Evolutionary conservation across 2,113 vertebrate species (phyloP), one percentile per base, ranked within the genome.

Genomic region (Pluvialis apricaria): DNA sequence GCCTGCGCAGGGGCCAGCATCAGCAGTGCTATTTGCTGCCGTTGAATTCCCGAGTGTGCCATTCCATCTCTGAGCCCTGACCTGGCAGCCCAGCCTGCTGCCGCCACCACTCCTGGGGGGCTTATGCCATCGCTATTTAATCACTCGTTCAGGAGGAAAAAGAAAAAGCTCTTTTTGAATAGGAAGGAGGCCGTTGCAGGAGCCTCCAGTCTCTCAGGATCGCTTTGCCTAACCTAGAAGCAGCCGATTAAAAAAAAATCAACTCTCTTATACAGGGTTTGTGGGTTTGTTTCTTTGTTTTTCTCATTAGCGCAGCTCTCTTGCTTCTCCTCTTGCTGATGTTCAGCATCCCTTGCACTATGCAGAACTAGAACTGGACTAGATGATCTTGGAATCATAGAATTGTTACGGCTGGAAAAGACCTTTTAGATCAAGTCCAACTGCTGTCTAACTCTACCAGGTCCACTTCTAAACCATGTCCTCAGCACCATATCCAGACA

Each of bases 1-100:
- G 0, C 36, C 13, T 1, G 5, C 13, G 1, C 1, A 1, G 18
- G 5, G 5, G 20, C 65, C 42, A 15, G 61, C 4, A 1, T 32
- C 47, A 45, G 82, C 60, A 8, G 36, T 7, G 15, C 18, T 18
- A 0, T 8, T 28, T 11, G 6, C n/a, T 45, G 36, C n/a, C 11
- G 0, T 11, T 25, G 11, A 15, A 20, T 32, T 14, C 60, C 42
- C 1, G 28, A 21, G 28, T 0, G 3, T 8, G 8, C 3, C 40
- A 15, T 6, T 26, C 32, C 52, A 21, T 0, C n/a, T 7, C 57
- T 3, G 22, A 76, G 12, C 26, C 40, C 76, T 1, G 1, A 40
- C 15, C 55, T 28, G 4, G 55, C 81, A 69, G 26, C 45, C 40
- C 26, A 32, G 69, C n/a, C 75, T 11, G 5, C 40, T 9, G 19